A percentile compares a stretch with the other conserved stretches of the same genome.
These are phyloP conservation scores for Trachymyrmex septentrionalis DNA, from an alignment of 1,140 invertebrate species.

Conservation along the genomic window DNA sequence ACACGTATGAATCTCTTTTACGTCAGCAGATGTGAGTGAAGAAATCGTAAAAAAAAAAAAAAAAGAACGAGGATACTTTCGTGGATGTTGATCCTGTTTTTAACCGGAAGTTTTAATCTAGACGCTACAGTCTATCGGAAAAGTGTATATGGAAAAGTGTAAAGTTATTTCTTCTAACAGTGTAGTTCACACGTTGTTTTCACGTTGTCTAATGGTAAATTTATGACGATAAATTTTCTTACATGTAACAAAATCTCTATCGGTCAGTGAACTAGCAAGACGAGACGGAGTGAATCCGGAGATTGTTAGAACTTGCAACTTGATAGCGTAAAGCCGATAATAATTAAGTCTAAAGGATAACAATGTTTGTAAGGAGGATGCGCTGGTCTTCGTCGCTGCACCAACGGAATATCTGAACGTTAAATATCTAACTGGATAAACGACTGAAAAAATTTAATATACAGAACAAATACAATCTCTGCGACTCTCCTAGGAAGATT, in stretches of 20 bases:
- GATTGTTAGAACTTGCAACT: background rate
- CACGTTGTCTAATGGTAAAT: slow-evolving; percentile 2
- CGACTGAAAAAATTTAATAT: background rate
- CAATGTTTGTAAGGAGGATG: background rate
- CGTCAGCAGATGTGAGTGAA: background rate
- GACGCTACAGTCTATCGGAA: background rate
- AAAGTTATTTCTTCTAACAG: background rate
- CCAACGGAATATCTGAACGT: background rate
- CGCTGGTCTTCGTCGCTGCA: background rate
- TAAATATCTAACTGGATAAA: background rate
- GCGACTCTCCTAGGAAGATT: background rate
- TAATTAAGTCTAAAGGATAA: slow-evolving; percentile 18
- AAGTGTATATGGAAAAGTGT: slow-evolving; percentile 23
- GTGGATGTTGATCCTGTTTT: background rate
- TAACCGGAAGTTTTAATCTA: background rate
- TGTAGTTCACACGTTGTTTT: background rate
- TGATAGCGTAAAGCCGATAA: background rate
- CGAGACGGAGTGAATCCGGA: background rate
- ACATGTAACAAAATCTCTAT: background rate
- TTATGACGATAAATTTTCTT: background rate
- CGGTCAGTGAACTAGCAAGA: background rate
- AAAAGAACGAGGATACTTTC: background rate
- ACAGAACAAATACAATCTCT: background rate
- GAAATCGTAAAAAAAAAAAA: background rate
- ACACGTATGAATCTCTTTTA: slow-evolving; percentile 7